A percentile compares a stretch with the other conserved stretches of the same genome.
Evolutionary conservation across 1,140 invertebrate species (phyloP).

Genomic region (Megalopta genalis): DNA sequence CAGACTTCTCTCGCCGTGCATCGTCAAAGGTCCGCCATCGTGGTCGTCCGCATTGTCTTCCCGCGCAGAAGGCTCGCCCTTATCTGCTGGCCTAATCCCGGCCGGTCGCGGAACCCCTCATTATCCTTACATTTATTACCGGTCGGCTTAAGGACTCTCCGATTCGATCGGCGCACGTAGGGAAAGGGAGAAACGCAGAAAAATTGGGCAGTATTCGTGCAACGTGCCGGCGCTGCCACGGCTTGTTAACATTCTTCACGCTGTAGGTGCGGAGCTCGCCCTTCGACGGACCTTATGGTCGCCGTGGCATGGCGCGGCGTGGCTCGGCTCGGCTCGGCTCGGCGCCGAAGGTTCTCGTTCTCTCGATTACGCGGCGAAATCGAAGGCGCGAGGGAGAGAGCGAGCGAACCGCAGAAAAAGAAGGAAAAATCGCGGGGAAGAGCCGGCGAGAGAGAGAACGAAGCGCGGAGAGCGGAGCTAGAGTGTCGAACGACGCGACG

Average conservation of each 20-base stretch:
- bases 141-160: constrained; percentile 55
- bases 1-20: not conserved
- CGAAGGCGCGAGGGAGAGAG: not conserved
- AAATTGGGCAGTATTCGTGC: constrained; percentile 50
- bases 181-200: constrained; percentile 54
- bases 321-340: too few species aligned
- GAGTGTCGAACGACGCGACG: too few species aligned
- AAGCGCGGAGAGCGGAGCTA: constrained; percentile 10
- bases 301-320: constrained; percentile 19
- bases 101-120: constrained; percentile 50
- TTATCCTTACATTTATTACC: constrained; percentile 67
- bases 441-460: too few species aligned
- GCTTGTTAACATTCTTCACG: constrained; percentile 73
- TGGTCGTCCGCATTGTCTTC: constrained; percentile 41
- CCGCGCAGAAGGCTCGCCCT: constrained; percentile 36
- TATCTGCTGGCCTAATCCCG: constrained; percentile 60
- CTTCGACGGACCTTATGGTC: constrained; percentile 34
- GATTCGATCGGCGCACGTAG: constrained; percentile 62
- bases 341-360: constrained; percentile 1
- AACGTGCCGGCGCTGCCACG: constrained; percentile 41
- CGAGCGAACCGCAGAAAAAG: constrained; percentile 6
- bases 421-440: not conserved
- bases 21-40: constrained; percentile 4
- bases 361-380: constrained; percentile 38
- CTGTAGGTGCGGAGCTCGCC: constrained; percentile 62